Percentiles rank a stretch among this genome's conserved stretches.
Conservation (phyloP, 2,113 vertebrate genomes). For the Nansenia antarctica region DNA sequence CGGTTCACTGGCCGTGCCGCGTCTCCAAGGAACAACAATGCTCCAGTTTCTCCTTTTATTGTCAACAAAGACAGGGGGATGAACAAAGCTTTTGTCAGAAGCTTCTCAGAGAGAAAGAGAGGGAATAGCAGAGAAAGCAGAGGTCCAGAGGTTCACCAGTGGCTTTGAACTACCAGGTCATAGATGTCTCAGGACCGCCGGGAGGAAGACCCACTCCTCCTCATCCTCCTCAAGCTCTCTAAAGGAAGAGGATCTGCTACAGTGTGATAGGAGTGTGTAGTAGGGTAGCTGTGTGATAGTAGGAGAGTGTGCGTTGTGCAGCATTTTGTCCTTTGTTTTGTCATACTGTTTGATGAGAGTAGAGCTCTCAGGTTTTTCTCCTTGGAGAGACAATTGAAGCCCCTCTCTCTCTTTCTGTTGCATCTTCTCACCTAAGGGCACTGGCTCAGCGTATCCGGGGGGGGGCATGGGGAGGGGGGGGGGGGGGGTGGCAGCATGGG, state of each 20-base stretch:
- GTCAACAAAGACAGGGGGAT: conserved; percentile 8
- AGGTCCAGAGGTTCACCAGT: conserved; percentile 16
- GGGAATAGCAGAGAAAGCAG: neutral
- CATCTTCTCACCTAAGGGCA: conserved; percentile 65
- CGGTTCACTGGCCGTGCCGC: neutral
- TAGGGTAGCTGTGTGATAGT: too few relatives aligned
- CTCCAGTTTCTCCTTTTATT: neutral
- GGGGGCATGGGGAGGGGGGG: conserved; percentile 53
- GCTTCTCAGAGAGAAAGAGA: neutral
- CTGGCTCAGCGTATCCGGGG: conserved; percentile 49
- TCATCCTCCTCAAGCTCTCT: neutral
- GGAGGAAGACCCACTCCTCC: conserved; percentile 4
- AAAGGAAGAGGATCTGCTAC: neutral
- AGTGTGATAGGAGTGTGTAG: conserved; percentile 19
- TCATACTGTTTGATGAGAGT: conserved; percentile 48
- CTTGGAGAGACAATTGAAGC: conserved; percentile 70
- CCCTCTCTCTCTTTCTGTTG: conserved; percentile 51
- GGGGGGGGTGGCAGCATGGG: too few relatives aligned
- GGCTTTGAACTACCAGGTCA: conserved; percentile 42
- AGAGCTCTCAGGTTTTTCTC: conserved; percentile 55
- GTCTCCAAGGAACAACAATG: conserved; percentile 30
- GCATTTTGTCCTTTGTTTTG: conserved; percentile 54
- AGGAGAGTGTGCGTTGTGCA: too few relatives aligned
- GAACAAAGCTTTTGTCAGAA: conserved; percentile 34
- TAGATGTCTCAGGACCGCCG: conserved; percentile 11